Evolutionary conservation across 2,888 invertebrate genomes (phyloP), one percentile per base, ranked within the genome.

Genomic region (Punctoribates punctum): DNA sequence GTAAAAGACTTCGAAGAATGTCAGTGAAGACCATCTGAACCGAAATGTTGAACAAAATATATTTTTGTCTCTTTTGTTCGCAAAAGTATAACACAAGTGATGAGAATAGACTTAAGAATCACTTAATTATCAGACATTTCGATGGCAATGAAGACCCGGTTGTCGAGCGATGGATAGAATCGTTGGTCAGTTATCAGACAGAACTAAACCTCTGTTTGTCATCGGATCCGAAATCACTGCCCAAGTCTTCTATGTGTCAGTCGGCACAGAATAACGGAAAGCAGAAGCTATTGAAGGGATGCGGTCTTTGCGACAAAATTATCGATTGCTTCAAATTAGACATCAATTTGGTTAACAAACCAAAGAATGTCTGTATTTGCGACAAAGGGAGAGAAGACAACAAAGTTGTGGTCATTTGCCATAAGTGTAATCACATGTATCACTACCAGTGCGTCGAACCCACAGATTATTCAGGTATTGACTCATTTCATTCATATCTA

Each of bases 391-490:
- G 2, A 20, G 65, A 65, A 65, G 65, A 4, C 29, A 5, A 8
- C 2, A 34, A 34, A 34, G 65, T 65, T 27, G 65, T 65, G 2
- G 25, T 65, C 29, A 27, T 4, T 9, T 65, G 65, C n/a, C 4
- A 5, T 29, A 13, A 25, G 4, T 65, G 65, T n/a, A 13, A 9
- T 5, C 65, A 65, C 3, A 13, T 27, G 2, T 65, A 13, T 9
- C 65, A 65, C n/a, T 65, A 17, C 11, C 29, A 65, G 27, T 65
- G 65, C n/a, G 65, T 65, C 5, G 65, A 65, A 65, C 65, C 65
- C 17, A 17, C 9, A 2, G 4, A 4, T 17, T 65, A 9, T 15
- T 65, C 65, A 27, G 65, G 65, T 65, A 6, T 25, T 11, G 5
- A 57, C 23, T 48, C 48, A 48, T 9, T 11, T 42, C n/a, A n/a